These are phyloP conservation scores for Eira barbara DNA, from an alignment of 2,113 vertebrate species.

Conservation along the genomic window DNA sequence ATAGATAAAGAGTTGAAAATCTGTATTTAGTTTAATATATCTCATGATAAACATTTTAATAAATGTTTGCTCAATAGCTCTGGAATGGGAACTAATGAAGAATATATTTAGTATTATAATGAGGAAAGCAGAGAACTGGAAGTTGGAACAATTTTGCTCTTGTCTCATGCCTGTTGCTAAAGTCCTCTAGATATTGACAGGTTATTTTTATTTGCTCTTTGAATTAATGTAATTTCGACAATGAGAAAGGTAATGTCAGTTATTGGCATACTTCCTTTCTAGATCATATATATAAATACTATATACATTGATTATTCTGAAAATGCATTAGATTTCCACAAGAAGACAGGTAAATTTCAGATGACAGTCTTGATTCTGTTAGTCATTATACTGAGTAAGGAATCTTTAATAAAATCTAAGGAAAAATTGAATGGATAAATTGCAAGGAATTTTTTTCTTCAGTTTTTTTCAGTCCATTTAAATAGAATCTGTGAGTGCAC, in stretches of 20 bases:
- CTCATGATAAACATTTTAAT: background rate
- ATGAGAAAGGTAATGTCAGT: background rate
- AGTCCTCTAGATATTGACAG: background rate
- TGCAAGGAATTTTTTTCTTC: background rate
- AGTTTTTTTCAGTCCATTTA: background rate
- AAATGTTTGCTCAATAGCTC: background rate
- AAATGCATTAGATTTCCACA: background rate
- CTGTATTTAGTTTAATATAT: background rate
- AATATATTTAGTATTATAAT: background rate
- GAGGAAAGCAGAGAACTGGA: background rate
- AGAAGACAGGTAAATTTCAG: background rate
- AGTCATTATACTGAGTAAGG: background rate
- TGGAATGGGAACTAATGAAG: background rate
- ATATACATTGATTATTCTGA: background rate
- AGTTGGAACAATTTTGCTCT: background rate
- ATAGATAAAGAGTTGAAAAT: background rate
- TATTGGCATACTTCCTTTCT: background rate
- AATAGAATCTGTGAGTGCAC: background rate
- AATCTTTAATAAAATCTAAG: background rate
- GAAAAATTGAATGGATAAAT: background rate
- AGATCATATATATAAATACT: background rate
- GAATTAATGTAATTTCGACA: background rate
- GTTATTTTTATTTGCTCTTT: background rate
- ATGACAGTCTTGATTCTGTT: background rate
- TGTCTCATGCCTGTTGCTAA: background rate